Conservation (phyloP, 2,797 vertebrate genomes). For the Schizothorax lantsangensis region DNA sequence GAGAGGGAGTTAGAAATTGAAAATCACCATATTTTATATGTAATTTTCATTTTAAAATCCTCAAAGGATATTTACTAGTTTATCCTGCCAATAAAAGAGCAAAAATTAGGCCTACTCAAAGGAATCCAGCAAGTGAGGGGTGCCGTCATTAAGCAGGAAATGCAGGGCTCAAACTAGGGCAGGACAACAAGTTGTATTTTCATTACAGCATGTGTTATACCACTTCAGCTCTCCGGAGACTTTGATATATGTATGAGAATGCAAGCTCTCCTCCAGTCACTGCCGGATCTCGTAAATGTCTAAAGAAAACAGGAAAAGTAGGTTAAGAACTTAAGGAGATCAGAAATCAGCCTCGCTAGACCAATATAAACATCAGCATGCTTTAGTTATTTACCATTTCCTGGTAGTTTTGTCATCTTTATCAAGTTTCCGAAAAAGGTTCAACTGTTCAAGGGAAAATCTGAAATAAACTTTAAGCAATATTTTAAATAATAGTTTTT, state of each 20-base stretch:
- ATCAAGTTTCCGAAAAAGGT: not conserved
- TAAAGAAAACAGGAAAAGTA: constrained; percentile 25
- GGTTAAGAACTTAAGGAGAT: not conserved
- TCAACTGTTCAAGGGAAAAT: not conserved
- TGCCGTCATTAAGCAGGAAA: constrained; percentile 52
- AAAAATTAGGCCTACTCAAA: not conserved
- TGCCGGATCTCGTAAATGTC: not conserved
- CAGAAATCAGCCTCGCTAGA: not conserved
- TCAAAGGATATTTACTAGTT: constrained; percentile 14
- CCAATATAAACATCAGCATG: not conserved
- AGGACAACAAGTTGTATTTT: constrained; percentile 48
- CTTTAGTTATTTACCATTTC: not conserved
- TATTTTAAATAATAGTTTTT: too few species aligned
- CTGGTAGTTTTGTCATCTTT: not conserved
- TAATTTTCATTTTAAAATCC: constrained; percentile 7
- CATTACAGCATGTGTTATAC: constrained; percentile 60
- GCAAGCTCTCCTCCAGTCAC: not conserved
- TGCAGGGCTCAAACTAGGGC: constrained; percentile 33
- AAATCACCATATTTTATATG: not conserved
- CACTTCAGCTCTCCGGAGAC: constrained; percentile 40
- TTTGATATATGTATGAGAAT: constrained; percentile 26
- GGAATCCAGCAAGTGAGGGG: constrained; percentile 37
- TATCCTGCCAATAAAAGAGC: not conserved
- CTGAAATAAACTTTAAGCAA: not conserved
- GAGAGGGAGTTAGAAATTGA: not conserved